Base-by-base conservation (phyloP, 2,888 invertebrate genomes). In the Andrena marginata region DNA sequence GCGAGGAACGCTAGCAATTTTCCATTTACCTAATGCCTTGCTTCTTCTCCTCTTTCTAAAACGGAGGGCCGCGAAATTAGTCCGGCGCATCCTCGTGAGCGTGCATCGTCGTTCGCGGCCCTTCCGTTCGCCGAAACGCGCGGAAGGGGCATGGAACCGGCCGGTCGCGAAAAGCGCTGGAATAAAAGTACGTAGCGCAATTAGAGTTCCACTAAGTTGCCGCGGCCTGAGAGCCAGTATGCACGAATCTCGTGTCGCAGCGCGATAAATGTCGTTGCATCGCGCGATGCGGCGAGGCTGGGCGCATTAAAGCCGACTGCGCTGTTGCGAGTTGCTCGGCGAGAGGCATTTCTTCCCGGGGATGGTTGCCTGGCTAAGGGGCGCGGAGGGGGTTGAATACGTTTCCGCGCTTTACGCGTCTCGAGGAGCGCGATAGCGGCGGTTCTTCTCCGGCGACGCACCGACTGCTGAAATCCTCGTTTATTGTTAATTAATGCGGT, bases 401-500 rank as follows among this genome's bases (percentile, higher is more conserved):
- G 48, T 16, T 23, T 2, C 33, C 51, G 35, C 51, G 10, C 65
- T 79, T 76, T 51, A 51, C 33, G 31, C 29, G 35, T 16, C 79
- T 13, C 10, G 68, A 35, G 48, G 0, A 54, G 2, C 48, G 29
- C 56, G 48, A 20, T 42, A 68, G 20, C 51, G 8, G 5, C 5
- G 74, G 16, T 6, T 3, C 29, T 49, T 51, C 10, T 20, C 42
- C 48, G 42, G 7, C 23, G 49, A 33, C 51, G 64, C 76, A 31
- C 60, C 42, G 23, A 16, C 16, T 26, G 68, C 26, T 33, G 56
- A 64, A 84, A 82, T 78, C 84, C 80, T 68, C 82, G 82, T 88
- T 88, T 83, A 88, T 88, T 78, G 84, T 88, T 85, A 87, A 88
- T 88, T 88, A 87, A 88, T 87, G 83, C 81, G 68, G 70, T 67